Percentiles rank a stretch among this genome's conserved stretches.
These are phyloP conservation scores for Peucedramus taeniatus DNA, from an alignment of 2,113 vertebrate species.

Conservation along the genomic window DNA sequence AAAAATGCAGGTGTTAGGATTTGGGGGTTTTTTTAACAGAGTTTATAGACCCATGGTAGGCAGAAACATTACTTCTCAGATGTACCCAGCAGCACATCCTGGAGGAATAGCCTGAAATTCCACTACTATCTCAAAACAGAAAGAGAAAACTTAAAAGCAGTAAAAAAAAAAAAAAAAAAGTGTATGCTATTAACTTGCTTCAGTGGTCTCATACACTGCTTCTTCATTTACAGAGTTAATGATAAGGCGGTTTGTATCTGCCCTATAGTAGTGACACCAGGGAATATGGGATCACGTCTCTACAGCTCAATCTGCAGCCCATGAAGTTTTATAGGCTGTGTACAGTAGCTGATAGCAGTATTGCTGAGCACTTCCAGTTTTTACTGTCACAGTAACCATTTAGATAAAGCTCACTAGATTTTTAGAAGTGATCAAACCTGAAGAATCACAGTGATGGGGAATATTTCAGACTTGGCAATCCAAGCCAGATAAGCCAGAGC, in stretches of 20 bases:
- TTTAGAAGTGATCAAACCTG: background rate
- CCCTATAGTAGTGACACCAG: background rate
- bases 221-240: conserved; percentile 32
- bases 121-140: background rate
- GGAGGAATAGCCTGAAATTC: background rate
- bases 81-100: background rate
- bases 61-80: background rate
- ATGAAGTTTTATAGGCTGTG: background rate
- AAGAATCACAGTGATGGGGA: background rate
- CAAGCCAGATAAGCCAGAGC: background rate
- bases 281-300: background rate
- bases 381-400: background rate
- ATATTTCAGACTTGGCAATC: background rate
- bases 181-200: conserved; percentile 1
- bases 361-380: background rate
- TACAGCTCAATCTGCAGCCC: conserved; percentile 7
- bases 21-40: background rate
- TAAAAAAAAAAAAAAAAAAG: background rate
- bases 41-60: background rate
- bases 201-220: background rate
- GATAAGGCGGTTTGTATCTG: background rate
- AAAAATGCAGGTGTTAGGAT: background rate
- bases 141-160: background rate
- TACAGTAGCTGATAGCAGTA: background rate
- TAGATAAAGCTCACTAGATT: background rate